Evolutionary conservation across 1,140 invertebrate species (phyloP).

Genomic region (Spodoptera frugiperda): DNA sequence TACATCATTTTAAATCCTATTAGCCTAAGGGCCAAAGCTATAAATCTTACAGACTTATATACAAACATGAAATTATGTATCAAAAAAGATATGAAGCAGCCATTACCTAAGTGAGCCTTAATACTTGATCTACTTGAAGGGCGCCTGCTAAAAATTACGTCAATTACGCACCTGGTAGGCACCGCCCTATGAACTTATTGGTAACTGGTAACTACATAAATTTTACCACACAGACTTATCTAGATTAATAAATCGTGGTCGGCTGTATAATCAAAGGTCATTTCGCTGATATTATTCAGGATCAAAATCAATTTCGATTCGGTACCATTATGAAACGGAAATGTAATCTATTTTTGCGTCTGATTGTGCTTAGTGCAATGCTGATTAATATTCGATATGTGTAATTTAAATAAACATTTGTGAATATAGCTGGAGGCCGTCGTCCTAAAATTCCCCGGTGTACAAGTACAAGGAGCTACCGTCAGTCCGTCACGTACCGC

Average conservation of each 20-base stretch:
- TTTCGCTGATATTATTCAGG: slow-evolving; percentile 13
- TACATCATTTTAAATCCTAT: too few species aligned
- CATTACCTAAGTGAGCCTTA: slow-evolving; percentile 48
- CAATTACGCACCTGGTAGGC: slow-evolving; percentile 49
- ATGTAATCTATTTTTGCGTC: neutral
- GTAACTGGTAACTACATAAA: slow-evolving; percentile 32
- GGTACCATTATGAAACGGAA: slow-evolving; percentile 16
- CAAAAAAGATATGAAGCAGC: too few species aligned
- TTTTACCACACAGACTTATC: slow-evolving; percentile 22
- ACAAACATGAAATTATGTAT: neutral
- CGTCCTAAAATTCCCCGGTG: slow-evolving; percentile 13
- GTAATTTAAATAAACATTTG: neutral
- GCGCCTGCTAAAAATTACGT: slow-evolving; percentile 56
- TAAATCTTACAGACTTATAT: too few species aligned
- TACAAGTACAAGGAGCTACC: slow-evolving; percentile 1
- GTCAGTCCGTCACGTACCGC: slow-evolving; percentile 38
- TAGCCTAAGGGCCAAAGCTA: too few species aligned
- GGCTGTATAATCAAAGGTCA: slow-evolving; percentile 24
- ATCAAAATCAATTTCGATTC: slow-evolving; percentile 22
- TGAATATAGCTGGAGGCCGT: neutral
- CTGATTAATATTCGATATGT: too few species aligned
- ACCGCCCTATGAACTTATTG: slow-evolving; percentile 42
- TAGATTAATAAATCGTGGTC: slow-evolving; percentile 18
- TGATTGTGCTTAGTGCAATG: too few species aligned
- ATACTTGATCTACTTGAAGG: slow-evolving; percentile 56